Evolutionary conservation across 2,797 vertebrate species (phyloP).

Genomic region (Anguilla marmorata): DNA sequence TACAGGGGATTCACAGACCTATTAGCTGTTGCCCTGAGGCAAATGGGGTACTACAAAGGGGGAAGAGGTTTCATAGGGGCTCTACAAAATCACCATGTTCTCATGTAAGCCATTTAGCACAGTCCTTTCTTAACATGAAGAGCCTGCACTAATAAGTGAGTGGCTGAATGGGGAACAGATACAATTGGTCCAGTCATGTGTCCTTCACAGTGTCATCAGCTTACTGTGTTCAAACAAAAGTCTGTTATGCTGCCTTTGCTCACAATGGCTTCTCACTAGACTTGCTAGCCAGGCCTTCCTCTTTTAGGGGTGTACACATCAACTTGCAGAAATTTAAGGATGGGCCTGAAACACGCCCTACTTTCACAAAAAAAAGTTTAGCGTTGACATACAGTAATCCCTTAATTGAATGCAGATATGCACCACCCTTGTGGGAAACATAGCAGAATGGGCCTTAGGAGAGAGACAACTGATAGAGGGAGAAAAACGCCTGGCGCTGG

Average conservation of each 20-base stretch:
- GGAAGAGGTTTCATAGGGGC: conserved; percentile 33
- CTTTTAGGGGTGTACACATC: conserved; percentile 40
- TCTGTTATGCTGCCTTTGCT: background rate
- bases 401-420: conserved; percentile 58
- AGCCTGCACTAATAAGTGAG: background rate
- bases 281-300: conserved; percentile 45
- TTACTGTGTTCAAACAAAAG: conserved; percentile 4
- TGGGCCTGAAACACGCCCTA: conserved; percentile 50
- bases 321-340: conserved; percentile 55
- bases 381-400: conserved; percentile 66
- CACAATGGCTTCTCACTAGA: background rate
- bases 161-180: background rate
- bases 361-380: conserved; percentile 45
- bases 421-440: conserved; percentile 44
- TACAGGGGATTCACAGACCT: conserved; percentile 71
- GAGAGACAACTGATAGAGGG: conserved; percentile 29
- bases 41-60: conserved; percentile 59
- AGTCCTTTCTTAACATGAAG: conserved; percentile 2
- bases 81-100: conserved; percentile 52
- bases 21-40: conserved; percentile 71
- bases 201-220: background rate
- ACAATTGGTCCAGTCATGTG: background rate
- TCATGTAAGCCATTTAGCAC: background rate
- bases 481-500: background rate
- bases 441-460: conserved; percentile 37